These are phyloP conservation scores for Mesembrinibis cayennensis DNA, from an alignment of 2,113 vertebrate species.

Conservation along the genomic window DNA sequence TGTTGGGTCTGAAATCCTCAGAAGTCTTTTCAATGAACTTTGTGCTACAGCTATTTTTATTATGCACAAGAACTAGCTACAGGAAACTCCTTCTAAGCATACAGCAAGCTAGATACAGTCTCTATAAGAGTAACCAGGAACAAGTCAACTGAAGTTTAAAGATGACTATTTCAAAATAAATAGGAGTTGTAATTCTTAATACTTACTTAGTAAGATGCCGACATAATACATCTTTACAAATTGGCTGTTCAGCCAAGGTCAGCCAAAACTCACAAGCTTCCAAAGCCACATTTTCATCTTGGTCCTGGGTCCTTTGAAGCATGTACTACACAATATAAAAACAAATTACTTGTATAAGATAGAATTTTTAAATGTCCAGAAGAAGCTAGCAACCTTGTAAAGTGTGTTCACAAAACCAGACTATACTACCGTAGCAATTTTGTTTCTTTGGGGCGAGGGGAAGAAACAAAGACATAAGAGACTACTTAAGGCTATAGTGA, in stretches of 20 bases:
- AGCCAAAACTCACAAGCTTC: slow-evolving; percentile 99
- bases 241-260: slow-evolving; percentile 93
- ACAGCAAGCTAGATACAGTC: not conserved
- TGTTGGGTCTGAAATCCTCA: not conserved
- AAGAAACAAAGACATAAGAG: not conserved
- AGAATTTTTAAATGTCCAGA: not conserved
- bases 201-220: slow-evolving; percentile 92
- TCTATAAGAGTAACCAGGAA: not conserved
- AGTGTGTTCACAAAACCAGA: not conserved
- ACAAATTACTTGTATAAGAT: not conserved
- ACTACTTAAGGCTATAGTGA: not conserved
- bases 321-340: slow-evolving; percentile 83
- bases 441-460: not conserved
- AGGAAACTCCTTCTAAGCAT: not conserved
- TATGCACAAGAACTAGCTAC: not conserved
- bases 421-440: not conserved
- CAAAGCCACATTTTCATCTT: slow-evolving; percentile 95
- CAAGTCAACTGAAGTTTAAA: not conserved
- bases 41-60: not conserved
- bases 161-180: not conserved
- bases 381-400: not conserved
- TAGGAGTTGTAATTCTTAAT: not conserved
- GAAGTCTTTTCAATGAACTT: not conserved
- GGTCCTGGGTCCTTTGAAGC: slow-evolving; percentile 95
- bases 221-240: slow-evolving; percentile 94